Percentiles rank a stretch among this genome's conserved stretches.
Evolutionary conservation across 2,888 invertebrate genomes (phyloP).

Genomic region (Pheosia gnoma): DNA sequence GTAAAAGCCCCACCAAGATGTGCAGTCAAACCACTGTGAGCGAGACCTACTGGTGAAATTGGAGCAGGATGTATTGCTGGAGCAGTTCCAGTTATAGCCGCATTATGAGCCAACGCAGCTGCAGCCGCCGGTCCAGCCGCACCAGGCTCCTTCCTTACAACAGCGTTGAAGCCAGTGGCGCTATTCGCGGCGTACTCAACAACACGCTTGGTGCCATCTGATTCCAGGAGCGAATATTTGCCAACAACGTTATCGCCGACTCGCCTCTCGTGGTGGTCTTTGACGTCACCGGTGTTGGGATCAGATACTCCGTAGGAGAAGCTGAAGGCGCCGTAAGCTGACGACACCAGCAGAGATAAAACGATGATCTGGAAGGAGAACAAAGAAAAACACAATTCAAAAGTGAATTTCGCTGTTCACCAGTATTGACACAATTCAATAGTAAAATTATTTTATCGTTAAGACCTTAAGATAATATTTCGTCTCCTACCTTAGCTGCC

Average conservation of each 20-base stretch:
- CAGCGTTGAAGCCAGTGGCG: conserved; percentile 63
- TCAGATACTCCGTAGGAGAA: conserved; percentile 69
- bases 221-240: conserved; percentile 74
- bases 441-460: background rate
- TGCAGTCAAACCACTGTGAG: conserved; percentile 25
- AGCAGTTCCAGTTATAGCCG: conserved; percentile 18
- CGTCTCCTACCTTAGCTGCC: conserved; percentile 61
- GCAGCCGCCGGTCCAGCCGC: conserved; percentile 33
- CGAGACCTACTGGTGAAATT: conserved; percentile 30
- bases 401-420: too few species aligned
- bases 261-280: conserved; percentile 83
- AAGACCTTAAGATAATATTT: background rate
- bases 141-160: conserved; percentile 63
- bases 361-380: conserved; percentile 60
- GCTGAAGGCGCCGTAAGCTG: conserved; percentile 56
- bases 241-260: conserved; percentile 85
- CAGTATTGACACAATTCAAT: background rate
- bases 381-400: background rate
- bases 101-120: conserved; percentile 30
- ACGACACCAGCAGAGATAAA: conserved; percentile 54
- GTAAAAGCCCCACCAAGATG: conserved; percentile 14
- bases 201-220: conserved; percentile 84
- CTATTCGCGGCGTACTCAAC: conserved; percentile 81
- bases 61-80: conserved; percentile 35
- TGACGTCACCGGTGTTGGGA: conserved; percentile 66